These are phyloP conservation scores for Diabrotica undecimpunctata DNA, from an alignment of 1,140 invertebrate genomes.

Conservation along the genomic window DNA sequence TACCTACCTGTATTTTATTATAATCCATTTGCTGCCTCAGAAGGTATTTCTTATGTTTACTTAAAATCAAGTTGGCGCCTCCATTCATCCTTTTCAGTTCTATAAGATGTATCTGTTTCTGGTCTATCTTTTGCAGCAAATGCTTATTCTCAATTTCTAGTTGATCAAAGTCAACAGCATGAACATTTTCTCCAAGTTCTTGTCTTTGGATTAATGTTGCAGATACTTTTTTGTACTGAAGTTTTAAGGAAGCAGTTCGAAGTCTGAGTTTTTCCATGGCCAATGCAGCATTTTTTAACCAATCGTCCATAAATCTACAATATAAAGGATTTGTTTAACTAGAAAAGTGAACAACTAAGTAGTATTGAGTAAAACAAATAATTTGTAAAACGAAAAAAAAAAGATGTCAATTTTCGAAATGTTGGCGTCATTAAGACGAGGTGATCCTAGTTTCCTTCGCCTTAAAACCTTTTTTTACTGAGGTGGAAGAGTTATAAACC, in stretches of 20 bases:
- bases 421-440: no score
- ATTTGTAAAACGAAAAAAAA: no score
- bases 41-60: constrained; percentile 37
- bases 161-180: constrained; percentile 50
- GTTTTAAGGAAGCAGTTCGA: constrained; percentile 42
- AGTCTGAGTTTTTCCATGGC: constrained; percentile 48
- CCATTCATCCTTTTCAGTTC: constrained; percentile 49
- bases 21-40: constrained; percentile 33
- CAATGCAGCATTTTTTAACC: constrained; percentile 41
- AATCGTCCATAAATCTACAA: constrained; percentile 43
- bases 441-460: no score
- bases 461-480: no score
- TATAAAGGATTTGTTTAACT: no score
- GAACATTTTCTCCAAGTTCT: constrained; percentile 47
- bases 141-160: constrained; percentile 49
- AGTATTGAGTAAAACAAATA: no score
- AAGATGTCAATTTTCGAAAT: no score
- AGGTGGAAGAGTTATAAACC: no score
- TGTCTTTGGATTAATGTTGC: constrained; percentile 42
- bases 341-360: background rate
- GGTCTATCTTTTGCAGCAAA: constrained; percentile 45
- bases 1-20: constrained; percentile 26
- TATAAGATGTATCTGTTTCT: constrained; percentile 42
- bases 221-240: constrained; percentile 41
- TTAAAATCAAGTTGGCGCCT: constrained; percentile 36